phyloP scores from a whole-genome alignment of 2,888 invertebrate species.

The Campopleginae sp. region DNA sequence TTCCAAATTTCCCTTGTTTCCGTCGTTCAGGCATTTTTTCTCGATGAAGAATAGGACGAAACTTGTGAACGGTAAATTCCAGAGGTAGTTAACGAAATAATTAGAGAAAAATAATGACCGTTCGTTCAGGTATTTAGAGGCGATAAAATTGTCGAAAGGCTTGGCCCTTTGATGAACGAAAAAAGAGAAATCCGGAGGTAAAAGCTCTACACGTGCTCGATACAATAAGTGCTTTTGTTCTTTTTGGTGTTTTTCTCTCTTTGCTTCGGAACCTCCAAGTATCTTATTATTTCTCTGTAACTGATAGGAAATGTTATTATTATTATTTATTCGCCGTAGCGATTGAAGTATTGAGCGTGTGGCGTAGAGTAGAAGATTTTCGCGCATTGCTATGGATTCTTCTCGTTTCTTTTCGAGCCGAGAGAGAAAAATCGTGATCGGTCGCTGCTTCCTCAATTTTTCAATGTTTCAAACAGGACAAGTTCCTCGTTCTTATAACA shows the following conservation, averaged over 20 bases:
- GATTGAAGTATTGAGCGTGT: constrained; percentile 1
- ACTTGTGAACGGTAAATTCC: background rate
- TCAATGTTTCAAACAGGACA: background rate
- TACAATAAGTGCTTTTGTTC: background rate
- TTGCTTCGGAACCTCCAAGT: background rate
- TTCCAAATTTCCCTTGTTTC: background rate
- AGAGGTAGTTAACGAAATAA: background rate
- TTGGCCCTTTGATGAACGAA: background rate
- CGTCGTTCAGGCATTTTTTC: background rate
- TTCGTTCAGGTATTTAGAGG: background rate
- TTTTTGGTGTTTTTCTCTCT: background rate
- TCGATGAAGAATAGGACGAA: background rate
- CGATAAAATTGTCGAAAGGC: background rate
- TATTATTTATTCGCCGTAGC: constrained; percentile 12
- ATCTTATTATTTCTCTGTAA: background rate
- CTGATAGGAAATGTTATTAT: background rate
- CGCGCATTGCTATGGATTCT: background rate
- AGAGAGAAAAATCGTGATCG: background rate
- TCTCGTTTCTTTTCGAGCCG: background rate
- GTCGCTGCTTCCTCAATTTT: background rate
- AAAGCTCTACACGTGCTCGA: background rate
- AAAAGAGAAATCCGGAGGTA: background rate
- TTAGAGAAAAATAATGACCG: background rate
- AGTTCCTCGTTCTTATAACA: background rate
- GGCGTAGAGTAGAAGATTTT: constrained; percentile 4